Evolutionary conservation across 2,113 vertebrate species (phyloP), one percentile per base, ranked within the genome.

Genomic region (Coryphaenoides rupestris): DNA sequence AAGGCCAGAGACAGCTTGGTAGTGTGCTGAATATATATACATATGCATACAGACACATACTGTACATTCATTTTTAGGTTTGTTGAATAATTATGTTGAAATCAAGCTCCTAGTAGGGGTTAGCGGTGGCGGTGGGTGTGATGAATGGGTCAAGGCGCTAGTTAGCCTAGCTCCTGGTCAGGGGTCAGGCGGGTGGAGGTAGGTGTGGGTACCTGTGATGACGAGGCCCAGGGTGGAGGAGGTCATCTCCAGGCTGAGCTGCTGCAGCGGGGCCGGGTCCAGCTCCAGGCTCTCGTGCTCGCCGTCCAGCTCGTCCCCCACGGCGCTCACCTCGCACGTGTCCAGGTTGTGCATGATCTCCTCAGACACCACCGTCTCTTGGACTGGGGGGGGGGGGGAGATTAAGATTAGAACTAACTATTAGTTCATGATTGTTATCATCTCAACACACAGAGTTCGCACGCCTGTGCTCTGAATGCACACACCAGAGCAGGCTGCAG

Each of bases 321-420:
- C 82, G 69, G 93, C 96, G 0, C 86, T 89, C 76, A 99, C 92
- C 81, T 98, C 96, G 46, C 97, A 99, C 0, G 91, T 93, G 72
- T 99, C 97, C 89, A 99, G 87, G 87, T 98, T 97, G 24, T 99
- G 97, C 93, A 98, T 95, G 63, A 98, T 96, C 89, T 99, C 97
- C 73, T 99, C 97, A 0, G 97, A 98, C 49, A 99, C 95, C 79
- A 99, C 89, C 0, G 95, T 95, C 67, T 99, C 97, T 94, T 99
- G 96, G 17, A 98, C 97, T 99, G 74, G 60, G 33, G 33, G 33
- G 33, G n/a, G n/a, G n/a, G n/a, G n/a, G n/a, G n/a, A n/a, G n/a
- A n/a, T n/a, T n/a, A n/a, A n/a, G 33, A 40, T 40, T 33, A 40
- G 2, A 40, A 40, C 33, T 1, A n/a, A 40, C 33, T 12, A 40